Evolutionary conservation across 2,113 vertebrate species (phyloP), one percentile per base, ranked within the genome.

Genomic region (Megaceryle maxima): DNA sequence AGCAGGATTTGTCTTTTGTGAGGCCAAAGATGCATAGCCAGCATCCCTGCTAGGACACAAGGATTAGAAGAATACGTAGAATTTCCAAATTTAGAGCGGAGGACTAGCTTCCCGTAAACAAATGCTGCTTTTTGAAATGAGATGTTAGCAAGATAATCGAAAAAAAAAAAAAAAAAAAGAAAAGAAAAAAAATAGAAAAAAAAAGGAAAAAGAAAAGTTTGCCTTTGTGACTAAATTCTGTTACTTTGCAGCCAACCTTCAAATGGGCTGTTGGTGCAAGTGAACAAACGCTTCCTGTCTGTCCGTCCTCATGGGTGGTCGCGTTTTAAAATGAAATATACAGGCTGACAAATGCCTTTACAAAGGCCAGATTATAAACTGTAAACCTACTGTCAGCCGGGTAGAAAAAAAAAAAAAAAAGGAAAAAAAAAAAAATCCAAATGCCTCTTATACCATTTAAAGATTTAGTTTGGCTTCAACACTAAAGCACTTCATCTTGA

Each of bases 341-440:
- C 98, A 98, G 98, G 98, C 98, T 99, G 98, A 98, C 98, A 99
- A 99, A 99, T 99, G 98, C 98, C 97, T 98, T 98, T 98, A 98
- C 98, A 98, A 98, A 98, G 98, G 98, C 98, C 98, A 98, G 98
- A 99, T 98, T 98, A 98, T 98, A 98, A 98, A 99, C 98, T 99
- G 98, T 99, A 99, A 99, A 99, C 98, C 98, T 96, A 97, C 98
- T 98, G 98, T 98, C 98, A 98, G 98, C 98, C 97, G 98, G 98
- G 98, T 98, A 98, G 98, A 35, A 79, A 95, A 95, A 90, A 97
- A 98, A 97, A 94, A 93, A 68, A 64, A 64, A 64, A 13, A 28
- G 7, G 31, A 62, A 25, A 44, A 84, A 96, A 96, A 92, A 97
- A 98, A 97, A 94, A 88, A 68, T 83, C 96, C 83, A 96, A 98